phyloP scores from a whole-genome alignment of 2,797 vertebrate genomes.

The Kryptopterus vitreolus region DNA sequence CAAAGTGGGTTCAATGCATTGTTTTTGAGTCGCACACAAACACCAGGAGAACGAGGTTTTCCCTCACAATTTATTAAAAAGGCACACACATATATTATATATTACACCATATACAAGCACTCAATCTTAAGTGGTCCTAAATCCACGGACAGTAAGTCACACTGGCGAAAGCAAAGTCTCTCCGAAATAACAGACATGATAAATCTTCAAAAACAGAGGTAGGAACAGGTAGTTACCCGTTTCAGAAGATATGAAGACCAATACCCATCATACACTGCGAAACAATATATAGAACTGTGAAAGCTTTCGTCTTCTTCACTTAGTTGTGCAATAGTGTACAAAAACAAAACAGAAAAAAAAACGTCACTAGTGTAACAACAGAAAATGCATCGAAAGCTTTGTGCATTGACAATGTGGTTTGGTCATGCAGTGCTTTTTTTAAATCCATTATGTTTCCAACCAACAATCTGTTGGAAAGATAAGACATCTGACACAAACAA shows the following conservation, averaged over 20 bases:
- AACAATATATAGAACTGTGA: slow-evolving; percentile 23
- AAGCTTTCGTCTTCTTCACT: slow-evolving; percentile 19
- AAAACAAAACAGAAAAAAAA: slow-evolving; percentile 56
- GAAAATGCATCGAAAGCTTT: slow-evolving; percentile 61
- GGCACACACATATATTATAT: slow-evolving; percentile 39
- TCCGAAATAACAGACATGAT: slow-evolving; percentile 57
- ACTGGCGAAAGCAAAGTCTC: slow-evolving; percentile 51
- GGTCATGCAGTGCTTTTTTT: slow-evolving; percentile 80
- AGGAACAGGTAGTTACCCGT: slow-evolving; percentile 57
- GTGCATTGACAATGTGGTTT: slow-evolving; percentile 69
- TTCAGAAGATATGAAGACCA: slow-evolving; percentile 52
- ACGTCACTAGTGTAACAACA: slow-evolving; percentile 52
- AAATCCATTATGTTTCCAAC: slow-evolving; percentile 64
- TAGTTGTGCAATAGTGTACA: slow-evolving; percentile 38
- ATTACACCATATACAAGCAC: slow-evolving; percentile 5
- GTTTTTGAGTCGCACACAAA: background rate
- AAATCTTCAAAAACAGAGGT: slow-evolving; percentile 53
- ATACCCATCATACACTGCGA: slow-evolving; percentile 48
- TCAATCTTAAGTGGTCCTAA: slow-evolving; percentile 33
- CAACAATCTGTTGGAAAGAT: slow-evolving; percentile 64
- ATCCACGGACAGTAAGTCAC: slow-evolving; percentile 32
- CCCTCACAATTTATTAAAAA: slow-evolving; percentile 60
- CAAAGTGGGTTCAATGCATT: slow-evolving; percentile 29
- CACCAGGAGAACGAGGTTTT: background rate
- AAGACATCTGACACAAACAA: slow-evolving; percentile 70